These are phyloP conservation scores for Chrysaora quinquecirrha DNA, from an alignment of 30 jellyfish, hydroid and myxozoan species.

Conservation along the genomic window DNA sequence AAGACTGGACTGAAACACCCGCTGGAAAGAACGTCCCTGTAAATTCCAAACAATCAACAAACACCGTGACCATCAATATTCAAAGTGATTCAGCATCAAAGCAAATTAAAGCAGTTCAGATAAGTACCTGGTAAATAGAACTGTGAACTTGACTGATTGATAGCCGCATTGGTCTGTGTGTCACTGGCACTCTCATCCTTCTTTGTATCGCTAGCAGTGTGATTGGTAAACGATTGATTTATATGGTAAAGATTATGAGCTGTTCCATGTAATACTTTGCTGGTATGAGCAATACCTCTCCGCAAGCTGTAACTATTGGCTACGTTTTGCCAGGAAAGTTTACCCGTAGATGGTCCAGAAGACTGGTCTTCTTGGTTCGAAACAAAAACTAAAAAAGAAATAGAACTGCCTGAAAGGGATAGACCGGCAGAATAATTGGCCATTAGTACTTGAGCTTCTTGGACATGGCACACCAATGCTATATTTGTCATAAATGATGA, in stretches of 20 bases:
- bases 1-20: too few relatives aligned
- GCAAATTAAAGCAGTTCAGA: too few relatives aligned
- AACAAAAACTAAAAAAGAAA: slow-evolving; percentile 20
- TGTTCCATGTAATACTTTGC: neutral
- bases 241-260: neutral
- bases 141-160: slow-evolving; percentile 58
- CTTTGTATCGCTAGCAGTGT: neutral
- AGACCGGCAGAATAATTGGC: too few relatives aligned
- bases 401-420: too few relatives aligned
- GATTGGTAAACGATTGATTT: neutral
- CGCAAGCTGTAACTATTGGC: neutral
- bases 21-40: too few relatives aligned
- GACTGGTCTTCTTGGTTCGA: slow-evolving; percentile 9
- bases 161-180: slow-evolving; percentile 1
- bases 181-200: neutral
- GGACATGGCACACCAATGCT: too few relatives aligned
- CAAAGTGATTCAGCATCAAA: too few relatives aligned
- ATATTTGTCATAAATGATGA: too few relatives aligned
- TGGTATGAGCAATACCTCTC: neutral
- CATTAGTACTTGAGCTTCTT: too few relatives aligned
- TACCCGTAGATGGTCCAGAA: neutral
- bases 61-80: too few relatives aligned
- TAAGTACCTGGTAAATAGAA: slow-evolving; percentile 52
- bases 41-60: too few relatives aligned
- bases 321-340: slow-evolving; percentile 25